Evolutionary conservation across 2,113 vertebrate species (phyloP), one percentile per base, ranked within the genome.

Genomic region (Chloropsis hardwickii): DNA sequence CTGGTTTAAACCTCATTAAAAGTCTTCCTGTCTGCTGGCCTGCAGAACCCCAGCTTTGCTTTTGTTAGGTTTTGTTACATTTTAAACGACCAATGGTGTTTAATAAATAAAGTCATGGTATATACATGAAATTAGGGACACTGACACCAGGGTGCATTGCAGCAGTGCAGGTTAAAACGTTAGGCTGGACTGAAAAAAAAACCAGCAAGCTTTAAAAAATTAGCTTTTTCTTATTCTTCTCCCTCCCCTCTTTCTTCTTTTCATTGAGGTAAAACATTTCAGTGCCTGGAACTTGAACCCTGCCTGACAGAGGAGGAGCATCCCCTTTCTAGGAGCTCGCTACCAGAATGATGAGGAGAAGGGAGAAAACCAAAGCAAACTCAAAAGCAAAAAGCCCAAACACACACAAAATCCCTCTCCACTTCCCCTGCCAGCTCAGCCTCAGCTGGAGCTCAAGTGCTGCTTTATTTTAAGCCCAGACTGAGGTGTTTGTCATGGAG

Each of bases 61-160:
- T 95, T 66, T 83, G 57, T 40, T 90, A 14, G 64, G 33, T 77
- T 84, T 94, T 28, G 66, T 35, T 10, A 57, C 20, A 47, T 70
- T 92, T 97, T 88, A 96, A 96, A 96, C 39, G 90, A 98, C 87
- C 90, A 90, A 88, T 96, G 92, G 70, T 96, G 94, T 97, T 98
- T 97, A 98, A 98, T 98, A 98, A 98, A 98, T 98, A 98, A 98
- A 97, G 81, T 87, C 92, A 88, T 97, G 96, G 61, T 98, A 98
- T 98, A 96, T 98, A 98, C 98, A 98, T 25, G 92, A 94, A 93
- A 60, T 71, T 15, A 88, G 95, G 94, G 95, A 62, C 48, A 48
- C 54, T n/a, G 86, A 86, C 71, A 97, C 92, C 62, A 64, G 95
- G 93, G 91, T n/a, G 90, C 42, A 82, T 84, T 80, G 97, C 88